phyloP scores from a whole-genome alignment of 2,888 invertebrate genomes.

The Polymixis flavicincta region DNA sequence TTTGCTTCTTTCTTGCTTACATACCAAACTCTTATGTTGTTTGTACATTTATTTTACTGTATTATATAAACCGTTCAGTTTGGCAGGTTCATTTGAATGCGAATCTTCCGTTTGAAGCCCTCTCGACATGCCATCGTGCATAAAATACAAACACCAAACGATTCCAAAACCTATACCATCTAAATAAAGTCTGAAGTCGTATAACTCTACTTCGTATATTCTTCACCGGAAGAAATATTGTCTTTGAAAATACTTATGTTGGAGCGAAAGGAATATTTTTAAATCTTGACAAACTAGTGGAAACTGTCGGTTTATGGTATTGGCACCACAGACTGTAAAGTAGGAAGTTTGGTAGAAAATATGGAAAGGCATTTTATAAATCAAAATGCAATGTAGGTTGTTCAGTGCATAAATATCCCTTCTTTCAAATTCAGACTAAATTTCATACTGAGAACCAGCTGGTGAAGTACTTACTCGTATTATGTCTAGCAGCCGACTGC shows the following conservation, averaged over 20 bases:
- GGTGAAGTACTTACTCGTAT: no score
- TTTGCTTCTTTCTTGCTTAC: not conserved
- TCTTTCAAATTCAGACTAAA: not conserved
- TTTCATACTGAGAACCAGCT: no score
- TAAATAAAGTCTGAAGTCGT: conserved; percentile 35
- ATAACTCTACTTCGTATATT: conserved; percentile 1
- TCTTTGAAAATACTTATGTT: conserved; percentile 57
- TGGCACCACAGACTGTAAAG: conserved; percentile 23
- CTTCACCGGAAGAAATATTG: conserved; percentile 54
- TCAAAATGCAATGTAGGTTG: not conserved
- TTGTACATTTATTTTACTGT: conserved; percentile 47
- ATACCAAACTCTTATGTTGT: conserved; percentile 8
- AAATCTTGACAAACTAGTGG: conserved; percentile 55
- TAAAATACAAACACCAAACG: conserved; percentile 31
- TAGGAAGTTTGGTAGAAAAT: conserved; percentile 29
- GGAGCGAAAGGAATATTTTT: conserved; percentile 56
- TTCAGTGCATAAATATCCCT: not conserved
- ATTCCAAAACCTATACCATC: conserved; percentile 25
- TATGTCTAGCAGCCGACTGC: no score
- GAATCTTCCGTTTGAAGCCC: conserved; percentile 57
- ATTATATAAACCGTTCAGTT: conserved; percentile 67
- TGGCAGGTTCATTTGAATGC: conserved; percentile 67
- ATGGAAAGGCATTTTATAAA: conserved; percentile 16
- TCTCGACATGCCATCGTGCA: conserved; percentile 57
- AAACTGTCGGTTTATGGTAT: conserved; percentile 51